Evolutionary conservation across 1,140 invertebrate species (phyloP), one percentile per base, ranked within the genome.

Genomic region (Piezodorus guildinii): DNA sequence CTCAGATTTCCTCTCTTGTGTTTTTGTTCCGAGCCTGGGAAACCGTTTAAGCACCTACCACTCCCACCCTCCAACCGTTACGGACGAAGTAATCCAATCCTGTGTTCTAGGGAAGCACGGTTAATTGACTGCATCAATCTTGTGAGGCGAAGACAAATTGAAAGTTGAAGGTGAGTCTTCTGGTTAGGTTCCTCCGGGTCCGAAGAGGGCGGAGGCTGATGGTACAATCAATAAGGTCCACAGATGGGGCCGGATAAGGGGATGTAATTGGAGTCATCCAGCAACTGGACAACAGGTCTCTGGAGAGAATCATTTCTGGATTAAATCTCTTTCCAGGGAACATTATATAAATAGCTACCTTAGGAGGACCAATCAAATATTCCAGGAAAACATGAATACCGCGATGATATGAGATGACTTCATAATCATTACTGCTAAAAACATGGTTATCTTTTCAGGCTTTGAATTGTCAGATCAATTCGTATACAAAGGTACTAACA

Each of bases 111-210:
- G 6, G 34, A 39, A 39, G 34, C 34, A 39, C 34, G 52, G 52
- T 19, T 23, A 56, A 56, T 56, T 25, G 52, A 56, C 17, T 25
- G 52, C 52, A 56, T 56, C 52, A 56, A 25, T 56, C 52, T 23
- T 56, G 19, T 21, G 19, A 23, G 52, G 17, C 52, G 17, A 16
- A 25, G 52, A 56, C 52, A 56, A 56, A 56, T 56, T 56, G 52
- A 23, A 56, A 56, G 52, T 25, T 21, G 52, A 56, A 25, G 23
- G 23, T 8, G 52, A 56, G 52, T 25, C 34, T 39, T 39, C 34
- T 10, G 34, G 9, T 5, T 8, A 39, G 4, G 3, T 10, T 39
- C 34, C 34, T 39, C 34, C 6, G 34, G 34, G 6, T 39, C 34
- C 34, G 34, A 39, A 39, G 34, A 39, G 19, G 52, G 52, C 51